Base-by-base conservation (phyloP, 2,797 vertebrate species). In the Phrynocephalus guinanensis region DNA sequence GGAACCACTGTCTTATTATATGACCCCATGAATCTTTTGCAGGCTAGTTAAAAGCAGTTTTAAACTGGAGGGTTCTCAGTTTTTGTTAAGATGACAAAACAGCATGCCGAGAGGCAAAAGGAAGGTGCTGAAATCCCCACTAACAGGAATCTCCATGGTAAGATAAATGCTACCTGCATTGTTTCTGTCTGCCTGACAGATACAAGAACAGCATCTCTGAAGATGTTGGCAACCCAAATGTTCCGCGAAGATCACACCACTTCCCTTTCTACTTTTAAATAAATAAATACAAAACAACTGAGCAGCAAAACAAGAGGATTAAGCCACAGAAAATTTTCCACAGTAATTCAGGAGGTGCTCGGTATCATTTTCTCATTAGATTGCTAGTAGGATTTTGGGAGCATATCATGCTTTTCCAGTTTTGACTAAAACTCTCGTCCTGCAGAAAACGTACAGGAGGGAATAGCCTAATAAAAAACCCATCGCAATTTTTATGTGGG, bases 171-270 rank as follows among this genome's bases (percentile, higher is more conserved):
- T 24, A 22, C 33, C 73, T 33, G 72, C 60, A 33, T 22, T 22
- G 44, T 44, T 10, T 76, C 38, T 76, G 38, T 48, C 73, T 76
- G 7, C 44, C 8, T 73, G 16, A 73, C 16, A 73, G 56, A 20
- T 33, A 26, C 38, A 81, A 56, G 79, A 60, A 8, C 8, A 44
- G 67, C 1, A 30, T 15, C 66, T 30, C 11, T 44, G 20, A 9
- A 89, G 94, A 92, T 52, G 86, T 87, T 86, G 79, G 77, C 79
- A 88, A 90, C 90, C 83, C 83, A 86, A 90, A 89, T 60, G 90
- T 80, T 89, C 87, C 86, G 48, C 63, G 73, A 73, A 78, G 71
- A 83, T 56, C 16, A 63, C 3, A 11, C 24, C 1, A 22, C 72
- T 63, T 72, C 72, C 28, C 10, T 33, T 88, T 92, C 80, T 56